Conservation (phyloP, 2,113 vertebrate species). For the Bubo scandiacus region DNA sequence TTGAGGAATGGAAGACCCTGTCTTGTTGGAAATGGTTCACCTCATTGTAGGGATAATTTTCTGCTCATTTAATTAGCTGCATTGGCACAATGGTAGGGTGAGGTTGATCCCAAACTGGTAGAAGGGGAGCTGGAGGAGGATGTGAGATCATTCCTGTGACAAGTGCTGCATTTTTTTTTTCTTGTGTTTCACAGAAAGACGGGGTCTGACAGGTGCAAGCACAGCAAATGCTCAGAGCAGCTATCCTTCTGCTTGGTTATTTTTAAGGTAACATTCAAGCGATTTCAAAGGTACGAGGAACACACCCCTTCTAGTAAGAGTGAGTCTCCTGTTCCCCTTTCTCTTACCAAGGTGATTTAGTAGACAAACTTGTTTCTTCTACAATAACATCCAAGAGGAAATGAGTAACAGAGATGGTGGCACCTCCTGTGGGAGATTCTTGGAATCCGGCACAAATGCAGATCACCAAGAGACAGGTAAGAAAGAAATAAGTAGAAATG, state of each 20-base stretch:
- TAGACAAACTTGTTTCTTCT: not conserved
- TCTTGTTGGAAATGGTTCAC: not conserved
- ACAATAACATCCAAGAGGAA: accelerated
- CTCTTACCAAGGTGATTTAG: not conserved
- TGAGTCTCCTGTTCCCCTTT: not conserved
- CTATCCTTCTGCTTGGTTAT: not conserved
- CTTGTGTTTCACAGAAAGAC: not conserved
- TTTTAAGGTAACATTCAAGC: not conserved
- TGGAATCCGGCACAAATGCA: not conserved
- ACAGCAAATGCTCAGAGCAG: not conserved
- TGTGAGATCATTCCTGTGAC: accelerated
- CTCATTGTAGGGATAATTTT: not conserved
- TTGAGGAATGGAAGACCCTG: not conserved
- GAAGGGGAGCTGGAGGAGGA: not conserved
- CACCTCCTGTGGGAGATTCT: not conserved
- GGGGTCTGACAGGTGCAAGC: not conserved
- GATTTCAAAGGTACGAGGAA: not conserved
- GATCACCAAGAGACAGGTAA: not conserved
- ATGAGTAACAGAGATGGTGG: not conserved
- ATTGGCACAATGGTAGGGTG: not conserved
- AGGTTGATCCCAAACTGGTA: not conserved
- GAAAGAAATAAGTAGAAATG: not conserved
- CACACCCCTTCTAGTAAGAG: not conserved
- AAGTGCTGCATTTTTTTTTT: not conserved
- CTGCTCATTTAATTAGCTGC: not conserved